Percentiles rank a stretch among this genome's conserved stretches.
phyloP scores from a whole-genome alignment of 2,113 vertebrate species.

The Rhinoptilus africanus region DNA sequence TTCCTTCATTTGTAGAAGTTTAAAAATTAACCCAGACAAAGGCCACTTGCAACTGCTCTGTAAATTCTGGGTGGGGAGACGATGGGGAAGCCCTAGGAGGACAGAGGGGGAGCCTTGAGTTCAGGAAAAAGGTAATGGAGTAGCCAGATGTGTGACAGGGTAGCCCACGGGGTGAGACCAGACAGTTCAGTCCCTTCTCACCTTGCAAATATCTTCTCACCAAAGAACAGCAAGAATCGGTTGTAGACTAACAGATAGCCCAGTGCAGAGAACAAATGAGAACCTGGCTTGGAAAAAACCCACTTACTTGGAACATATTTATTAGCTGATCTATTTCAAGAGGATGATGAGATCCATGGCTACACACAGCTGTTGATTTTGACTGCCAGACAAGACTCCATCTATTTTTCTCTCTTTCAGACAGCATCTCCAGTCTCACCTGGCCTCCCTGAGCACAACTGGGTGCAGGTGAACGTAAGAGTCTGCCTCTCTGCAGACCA shows the following conservation, averaged over 20 bases:
- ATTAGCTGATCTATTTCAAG: background rate
- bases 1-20: background rate
- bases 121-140: background rate
- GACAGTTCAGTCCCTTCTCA: background rate
- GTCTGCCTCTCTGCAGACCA: background rate
- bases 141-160: background rate
- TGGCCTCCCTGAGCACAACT: rapidly evolving
- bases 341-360: background rate
- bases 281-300: background rate
- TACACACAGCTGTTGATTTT: background rate
- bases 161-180: background rate
- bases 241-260: background rate
- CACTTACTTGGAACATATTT: background rate
- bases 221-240: background rate
- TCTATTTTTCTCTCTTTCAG: background rate
- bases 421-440: background rate
- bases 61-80: background rate
- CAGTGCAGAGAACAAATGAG: background rate
- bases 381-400: background rate
- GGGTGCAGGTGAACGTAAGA: background rate
- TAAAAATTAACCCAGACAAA: background rate
- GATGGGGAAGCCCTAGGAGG: background rate
- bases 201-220: background rate
- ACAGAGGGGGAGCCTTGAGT: background rate
- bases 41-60: background rate